These are phyloP conservation scores for Symphodus melops DNA, from an alignment of 2,113 vertebrate species.

Conservation along the genomic window DNA sequence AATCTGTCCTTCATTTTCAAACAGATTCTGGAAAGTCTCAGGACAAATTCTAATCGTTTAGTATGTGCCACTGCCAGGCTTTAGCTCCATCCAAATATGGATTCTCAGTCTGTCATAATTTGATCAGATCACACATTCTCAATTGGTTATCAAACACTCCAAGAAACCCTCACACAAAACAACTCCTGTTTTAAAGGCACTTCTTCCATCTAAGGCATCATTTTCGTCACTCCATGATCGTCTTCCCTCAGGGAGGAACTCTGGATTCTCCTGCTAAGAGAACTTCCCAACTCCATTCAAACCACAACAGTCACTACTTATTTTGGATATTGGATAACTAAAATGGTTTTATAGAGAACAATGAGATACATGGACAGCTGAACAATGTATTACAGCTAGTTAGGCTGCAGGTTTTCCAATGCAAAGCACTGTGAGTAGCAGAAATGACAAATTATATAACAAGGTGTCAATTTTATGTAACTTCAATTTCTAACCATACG, in stretches of 20 bases:
- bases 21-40: no score
- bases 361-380: no score
- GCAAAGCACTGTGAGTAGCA: no score
- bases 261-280: background rate
- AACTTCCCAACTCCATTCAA: background rate
- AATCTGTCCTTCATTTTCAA: no score
- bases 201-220: background rate
- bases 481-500: no score
- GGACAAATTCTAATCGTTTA: no score
- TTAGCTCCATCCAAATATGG: constrained; percentile 5
- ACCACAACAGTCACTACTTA: background rate
- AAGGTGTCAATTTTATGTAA: no score
- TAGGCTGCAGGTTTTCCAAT: no score
- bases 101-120: constrained; percentile 7
- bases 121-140: constrained; percentile 19
- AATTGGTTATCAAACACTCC: constrained; percentile 38
- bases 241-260: background rate
- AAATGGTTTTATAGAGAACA: no score
- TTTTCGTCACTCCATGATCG: constrained; percentile 10
- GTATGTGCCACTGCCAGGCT: no score
- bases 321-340: constrained; percentile 1
- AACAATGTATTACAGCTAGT: no score
- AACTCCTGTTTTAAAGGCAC: constrained; percentile 28
- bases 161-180: constrained; percentile 44
- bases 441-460: no score